Percentiles rank a stretch among this genome's conserved stretches.
phyloP scores from a whole-genome alignment of 2,888 invertebrate species.

The Drosophila sordidapex region DNA sequence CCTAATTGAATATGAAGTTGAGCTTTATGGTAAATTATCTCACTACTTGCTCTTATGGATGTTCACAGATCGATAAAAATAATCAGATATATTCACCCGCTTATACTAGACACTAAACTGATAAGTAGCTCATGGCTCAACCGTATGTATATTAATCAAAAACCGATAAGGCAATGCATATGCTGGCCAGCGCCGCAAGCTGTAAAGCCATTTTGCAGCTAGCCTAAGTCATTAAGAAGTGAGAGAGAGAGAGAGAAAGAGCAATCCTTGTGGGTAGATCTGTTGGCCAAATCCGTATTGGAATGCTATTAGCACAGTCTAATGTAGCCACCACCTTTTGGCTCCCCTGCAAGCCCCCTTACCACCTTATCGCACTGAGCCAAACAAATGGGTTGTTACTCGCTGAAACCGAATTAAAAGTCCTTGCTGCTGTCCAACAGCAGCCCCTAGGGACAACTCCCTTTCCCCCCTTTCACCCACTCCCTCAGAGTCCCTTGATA shows the following conservation, averaged over 20 bases:
- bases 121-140: not conserved
- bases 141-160: conserved; percentile 4
- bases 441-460: conserved; percentile 7
- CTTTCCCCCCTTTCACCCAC: not conserved
- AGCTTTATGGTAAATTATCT: not conserved
- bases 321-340: conserved; percentile 29
- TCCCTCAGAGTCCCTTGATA: conserved; percentile 19
- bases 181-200: not conserved
- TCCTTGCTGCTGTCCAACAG: conserved; percentile 29
- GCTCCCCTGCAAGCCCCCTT: too few relatives aligned
- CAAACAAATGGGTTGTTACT: conserved; percentile 57
- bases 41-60: not conserved
- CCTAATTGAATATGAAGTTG: not conserved
- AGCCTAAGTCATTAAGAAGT: not conserved
- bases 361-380: conserved; percentile 9
- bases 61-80: not conserved
- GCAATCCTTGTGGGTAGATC: conserved; percentile 23
- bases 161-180: conserved; percentile 2
- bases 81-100: not conserved
- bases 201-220: not conserved
- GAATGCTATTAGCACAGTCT: conserved; percentile 57
- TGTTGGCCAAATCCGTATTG: conserved; percentile 39
- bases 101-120: not conserved
- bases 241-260: not conserved
- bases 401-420: conserved; percentile 73